Conservation (phyloP, 2,113 vertebrate genomes). For the Lepidothrix coronata region DNA sequence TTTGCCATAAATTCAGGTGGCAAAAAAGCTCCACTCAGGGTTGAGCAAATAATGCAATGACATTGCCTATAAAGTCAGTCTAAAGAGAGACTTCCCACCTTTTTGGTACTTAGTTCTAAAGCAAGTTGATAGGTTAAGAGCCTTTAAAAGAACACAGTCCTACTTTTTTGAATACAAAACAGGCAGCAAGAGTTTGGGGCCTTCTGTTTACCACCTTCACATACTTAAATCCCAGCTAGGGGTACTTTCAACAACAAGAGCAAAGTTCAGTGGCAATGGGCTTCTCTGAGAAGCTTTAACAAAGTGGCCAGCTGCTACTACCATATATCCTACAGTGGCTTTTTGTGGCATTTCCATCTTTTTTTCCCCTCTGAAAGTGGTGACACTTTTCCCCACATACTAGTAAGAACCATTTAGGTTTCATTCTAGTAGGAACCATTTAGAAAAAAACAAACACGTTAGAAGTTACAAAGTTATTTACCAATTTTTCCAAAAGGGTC, state of each 20-base stretch:
- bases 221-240: background rate
- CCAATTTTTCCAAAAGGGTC: slow-evolving; percentile 96
- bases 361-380: background rate
- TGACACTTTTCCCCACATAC: background rate
- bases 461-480: slow-evolving; percentile 55
- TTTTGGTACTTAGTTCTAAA: background rate
- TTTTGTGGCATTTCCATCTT: background rate
- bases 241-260: background rate
- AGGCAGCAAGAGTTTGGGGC: background rate
- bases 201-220: background rate
- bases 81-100: background rate
- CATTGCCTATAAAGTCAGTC: background rate
- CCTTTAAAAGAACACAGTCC: background rate
- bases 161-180: background rate
- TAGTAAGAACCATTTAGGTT: background rate
- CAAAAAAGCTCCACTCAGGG: background rate
- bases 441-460: background rate
- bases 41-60: background rate
- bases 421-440: background rate
- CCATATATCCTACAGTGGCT: background rate
- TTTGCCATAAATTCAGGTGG: background rate
- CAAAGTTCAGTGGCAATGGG: background rate
- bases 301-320: background rate
- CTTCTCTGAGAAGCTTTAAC: background rate
- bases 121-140: background rate